Base-by-base conservation (phyloP, 2,113 vertebrate genomes). In the Menidia beryllina region DNA sequence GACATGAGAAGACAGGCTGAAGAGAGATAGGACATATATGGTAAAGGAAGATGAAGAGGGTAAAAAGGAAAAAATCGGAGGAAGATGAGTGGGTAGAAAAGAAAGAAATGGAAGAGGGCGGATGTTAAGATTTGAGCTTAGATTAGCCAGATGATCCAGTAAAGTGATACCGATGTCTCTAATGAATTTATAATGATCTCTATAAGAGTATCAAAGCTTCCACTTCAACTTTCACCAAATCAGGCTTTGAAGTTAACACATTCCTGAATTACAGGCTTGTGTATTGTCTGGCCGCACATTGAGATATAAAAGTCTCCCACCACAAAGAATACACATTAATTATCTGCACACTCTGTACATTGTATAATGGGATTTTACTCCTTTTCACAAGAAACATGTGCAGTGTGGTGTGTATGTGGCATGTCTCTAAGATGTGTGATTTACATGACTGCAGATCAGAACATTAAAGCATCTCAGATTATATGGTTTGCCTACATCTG, bases 131-230 rank as follows among this genome's bases (percentile, higher is more conserved):
- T 70, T 13, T 56, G 25, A 88, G 51, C 59, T 64, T 72, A 39
- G 65, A 77, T 75, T 51, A 66, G 62, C 68, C 19, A 78, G 75
- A 82, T 72, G 73, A 84, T 81, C 48, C 66, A 79, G 69, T 61
- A 81, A 86, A 72, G 3, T 21, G 20, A 72, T 39, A 26, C 60
- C 76, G 67, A 70, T 61, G 55, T 66, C 48, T 43, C 55, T 72
- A 60, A 76, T 71, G 69, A 69, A 71, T 80, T 45, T 50, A 49
- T 75, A 80, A 83, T 77, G 67, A 81, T 58, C 41, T 8, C 48
- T 59, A 66, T 54, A 47, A 17, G 34, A 30, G 45, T 58, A 54
- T 68, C 15, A 58, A 72, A 34, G n/a, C 38, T 49, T 47, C 23
- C 41, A 56, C n/a, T 48, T 14, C 14, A 48, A 52, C 13, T 45